phyloP scores from a whole-genome alignment of 2,113 vertebrate genomes.

The Equus przewalskii region DNA sequence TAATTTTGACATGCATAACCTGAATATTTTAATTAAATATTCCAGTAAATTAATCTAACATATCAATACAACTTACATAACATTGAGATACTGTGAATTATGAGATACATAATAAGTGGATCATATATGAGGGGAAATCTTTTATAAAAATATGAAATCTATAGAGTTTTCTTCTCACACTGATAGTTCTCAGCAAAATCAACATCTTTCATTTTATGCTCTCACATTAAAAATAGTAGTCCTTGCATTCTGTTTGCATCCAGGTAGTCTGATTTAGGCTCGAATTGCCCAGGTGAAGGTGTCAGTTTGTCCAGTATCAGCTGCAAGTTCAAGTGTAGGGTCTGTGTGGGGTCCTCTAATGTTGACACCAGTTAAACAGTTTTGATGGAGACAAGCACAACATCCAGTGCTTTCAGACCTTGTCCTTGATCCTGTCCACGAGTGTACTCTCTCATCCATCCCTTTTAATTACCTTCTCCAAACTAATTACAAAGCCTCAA shows the following conservation, averaged over 20 bases:
- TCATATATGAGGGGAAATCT: background rate
- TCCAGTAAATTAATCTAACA: background rate
- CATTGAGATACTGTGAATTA: background rate
- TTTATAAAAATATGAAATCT: background rate
- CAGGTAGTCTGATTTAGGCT: background rate
- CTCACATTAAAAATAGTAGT: background rate
- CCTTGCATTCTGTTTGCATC: background rate
- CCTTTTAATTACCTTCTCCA: background rate
- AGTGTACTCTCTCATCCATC: fast-evolving
- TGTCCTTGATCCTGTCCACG: background rate
- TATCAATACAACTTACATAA: background rate
- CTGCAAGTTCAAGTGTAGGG: background rate
- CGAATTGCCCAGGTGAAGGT: background rate
- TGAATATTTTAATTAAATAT: background rate
- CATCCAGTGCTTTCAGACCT: too few species aligned
- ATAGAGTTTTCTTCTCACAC: background rate
- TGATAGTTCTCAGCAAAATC: background rate
- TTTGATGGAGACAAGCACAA: background rate
- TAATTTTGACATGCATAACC: background rate
- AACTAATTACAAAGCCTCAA: background rate
- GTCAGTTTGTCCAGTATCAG: background rate
- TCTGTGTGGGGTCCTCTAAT: background rate
- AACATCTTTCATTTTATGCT: background rate
- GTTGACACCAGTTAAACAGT: too few species aligned
- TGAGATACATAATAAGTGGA: background rate